These are phyloP conservation scores for Emydocephalus ijimae DNA, from an alignment of 2,113 vertebrate species.

Conservation along the genomic window DNA sequence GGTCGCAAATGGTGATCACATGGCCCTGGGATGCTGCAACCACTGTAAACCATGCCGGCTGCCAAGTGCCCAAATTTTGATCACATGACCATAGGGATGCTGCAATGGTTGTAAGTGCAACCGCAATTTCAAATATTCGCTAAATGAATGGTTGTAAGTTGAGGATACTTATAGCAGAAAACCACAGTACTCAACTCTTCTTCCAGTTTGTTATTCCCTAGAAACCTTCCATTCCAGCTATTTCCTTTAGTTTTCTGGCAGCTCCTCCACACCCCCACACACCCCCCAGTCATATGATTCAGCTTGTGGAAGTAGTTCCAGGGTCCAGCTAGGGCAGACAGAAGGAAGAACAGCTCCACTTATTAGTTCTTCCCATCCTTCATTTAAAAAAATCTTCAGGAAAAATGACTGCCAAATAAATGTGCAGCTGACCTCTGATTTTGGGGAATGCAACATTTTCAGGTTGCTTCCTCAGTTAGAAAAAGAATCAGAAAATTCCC, in stretches of 20 bases:
- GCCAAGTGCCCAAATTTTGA: neutral
- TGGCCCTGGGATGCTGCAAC: neutral
- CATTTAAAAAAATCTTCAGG: neutral
- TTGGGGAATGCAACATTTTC: neutral
- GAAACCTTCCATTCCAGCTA: neutral
- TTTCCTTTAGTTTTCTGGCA: neutral
- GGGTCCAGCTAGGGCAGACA: neutral
- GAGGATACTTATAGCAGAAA: neutral
- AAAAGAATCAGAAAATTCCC: neutral
- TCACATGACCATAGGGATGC: neutral
- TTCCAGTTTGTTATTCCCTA: neutral
- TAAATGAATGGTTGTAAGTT: neutral
- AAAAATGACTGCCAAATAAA: neutral
- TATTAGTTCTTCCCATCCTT: neutral
- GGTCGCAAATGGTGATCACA: neutral
- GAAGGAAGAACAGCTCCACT: no score
- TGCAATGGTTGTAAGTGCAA: neutral
- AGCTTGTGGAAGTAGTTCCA: neutral
- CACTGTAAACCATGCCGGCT: neutral
- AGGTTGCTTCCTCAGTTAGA: neutral
- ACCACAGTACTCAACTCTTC: neutral
- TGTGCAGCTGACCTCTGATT: neutral
- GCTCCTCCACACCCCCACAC: fast-evolving
- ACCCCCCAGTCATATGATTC: neutral
- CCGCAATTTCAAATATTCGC: neutral